These are phyloP conservation scores for Erebia ligea DNA, from an alignment of 2,888 invertebrate species.

Conservation along the genomic window DNA sequence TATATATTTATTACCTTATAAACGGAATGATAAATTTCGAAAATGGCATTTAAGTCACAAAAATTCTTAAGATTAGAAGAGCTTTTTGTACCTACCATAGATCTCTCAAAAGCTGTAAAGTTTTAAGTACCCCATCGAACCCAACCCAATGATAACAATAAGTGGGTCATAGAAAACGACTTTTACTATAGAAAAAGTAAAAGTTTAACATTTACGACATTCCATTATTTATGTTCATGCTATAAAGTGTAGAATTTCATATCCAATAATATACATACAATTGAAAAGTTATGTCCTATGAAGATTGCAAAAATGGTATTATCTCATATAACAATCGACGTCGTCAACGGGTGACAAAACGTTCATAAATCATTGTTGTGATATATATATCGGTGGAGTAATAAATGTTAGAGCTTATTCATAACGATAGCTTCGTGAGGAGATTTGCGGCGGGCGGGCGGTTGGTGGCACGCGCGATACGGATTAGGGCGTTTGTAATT, in stretches of 20 bases:
- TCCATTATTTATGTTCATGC: slow-evolving; percentile 16
- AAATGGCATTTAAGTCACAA: slow-evolving; percentile 2
- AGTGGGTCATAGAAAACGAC: slow-evolving; percentile 22
- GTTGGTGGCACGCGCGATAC: slow-evolving; percentile 35
- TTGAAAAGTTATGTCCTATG: slow-evolving; percentile 23
- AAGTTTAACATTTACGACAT: slow-evolving; percentile 20
- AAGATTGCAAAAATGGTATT: slow-evolving; percentile 30
- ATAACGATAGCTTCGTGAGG: slow-evolving; percentile 65
- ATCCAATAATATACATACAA: slow-evolving; percentile 21
- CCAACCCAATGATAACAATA: slow-evolving; percentile 23
- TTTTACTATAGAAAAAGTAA: slow-evolving; percentile 14
- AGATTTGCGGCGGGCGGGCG: slow-evolving; percentile 49
- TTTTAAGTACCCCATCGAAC: not conserved
- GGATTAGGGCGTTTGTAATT: slow-evolving; percentile 32
- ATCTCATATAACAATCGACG: slow-evolving; percentile 29
- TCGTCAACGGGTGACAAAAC: slow-evolving; percentile 62
- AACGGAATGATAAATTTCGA: slow-evolving; percentile 2
- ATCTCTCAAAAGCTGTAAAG: slow-evolving; percentile 13
- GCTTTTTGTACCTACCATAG: not conserved
- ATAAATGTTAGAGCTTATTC: slow-evolving; percentile 57
- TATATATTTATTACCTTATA: not conserved
- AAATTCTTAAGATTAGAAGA: not conserved
- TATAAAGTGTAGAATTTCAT: slow-evolving; percentile 14
- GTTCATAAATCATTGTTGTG: slow-evolving; percentile 69
- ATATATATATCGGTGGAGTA: slow-evolving; percentile 65